Evolutionary conservation across 2,888 invertebrate species (phyloP).

Genomic region (Leptinotarsa haldemani): DNA sequence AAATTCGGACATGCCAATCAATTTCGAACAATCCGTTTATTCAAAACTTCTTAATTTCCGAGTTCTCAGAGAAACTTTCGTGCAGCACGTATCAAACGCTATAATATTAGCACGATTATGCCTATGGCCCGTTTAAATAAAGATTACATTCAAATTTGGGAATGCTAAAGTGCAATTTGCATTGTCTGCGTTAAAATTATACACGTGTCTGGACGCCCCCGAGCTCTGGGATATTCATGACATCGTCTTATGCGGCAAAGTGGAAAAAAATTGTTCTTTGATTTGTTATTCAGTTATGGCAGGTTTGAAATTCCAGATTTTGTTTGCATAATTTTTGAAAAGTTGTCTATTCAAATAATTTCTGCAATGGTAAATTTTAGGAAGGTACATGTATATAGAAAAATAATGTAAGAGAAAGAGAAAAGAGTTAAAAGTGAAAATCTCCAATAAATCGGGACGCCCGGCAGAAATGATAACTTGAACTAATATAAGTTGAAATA

Average conservation of each 20-base stretch:
- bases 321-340: too few species aligned
- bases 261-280: constrained; percentile 7
- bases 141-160: constrained; percentile 37
- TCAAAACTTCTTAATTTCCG: constrained; percentile 20
- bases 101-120: constrained; percentile 36
- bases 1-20: too few species aligned
- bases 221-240: constrained; percentile 9
- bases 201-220: constrained; percentile 37
- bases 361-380: too few species aligned
- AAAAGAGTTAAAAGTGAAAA: too few species aligned
- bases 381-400: too few species aligned
- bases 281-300: background rate
- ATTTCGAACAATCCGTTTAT: constrained; percentile 9
- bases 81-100: constrained; percentile 25
- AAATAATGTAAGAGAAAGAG: too few species aligned
- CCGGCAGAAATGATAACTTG: too few species aligned
- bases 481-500: too few species aligned
- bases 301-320: background rate
- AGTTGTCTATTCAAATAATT: too few species aligned
- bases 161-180: constrained; percentile 33
- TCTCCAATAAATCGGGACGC: too few species aligned
- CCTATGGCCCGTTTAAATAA: constrained; percentile 37
- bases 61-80: constrained; percentile 30
- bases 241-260: constrained; percentile 3
- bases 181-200: constrained; percentile 32